Evolutionary conservation across 2,888 invertebrate genomes (phyloP), one percentile per base, ranked within the genome.

Genomic region (Hylaea fasciaria): DNA sequence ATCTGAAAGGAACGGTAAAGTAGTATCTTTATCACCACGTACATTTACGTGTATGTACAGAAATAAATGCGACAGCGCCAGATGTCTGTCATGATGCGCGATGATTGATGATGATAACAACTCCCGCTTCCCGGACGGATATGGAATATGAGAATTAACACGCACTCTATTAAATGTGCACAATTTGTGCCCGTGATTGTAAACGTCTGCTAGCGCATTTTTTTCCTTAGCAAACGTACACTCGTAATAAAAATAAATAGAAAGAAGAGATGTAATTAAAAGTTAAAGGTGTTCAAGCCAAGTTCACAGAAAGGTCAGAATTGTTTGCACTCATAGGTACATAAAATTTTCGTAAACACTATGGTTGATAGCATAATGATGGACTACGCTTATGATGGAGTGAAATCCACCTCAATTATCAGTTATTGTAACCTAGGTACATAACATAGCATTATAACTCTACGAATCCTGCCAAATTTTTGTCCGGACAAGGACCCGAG

Each of bases 71-170:
- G 80, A 73, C 71, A 72, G 70, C 76, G 75, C 74, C 79, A 78
- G 74, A 71, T 71, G 77, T 76, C 74, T 65, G 74, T 75, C 71
- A 71, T 77, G 82, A 80, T 80, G 80, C 66, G 69, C 57, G 60
- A 68, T 88, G 87, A 87, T 87, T 87, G 83, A 89, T 89, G 85
- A 85, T 85, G 80, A 86, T 86, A 83, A 81, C 81, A 70, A 71
- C 17, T 13, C 54, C 68, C 59, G 68, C 64, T 68, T 71, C 71
- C 65, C 68, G 45, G 62, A 52, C 72, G 71, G 74, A 81, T 77
- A 79, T 76, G 77, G 76, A 78, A 78, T 74, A 76, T 73, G 73
- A 67, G 58, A 67, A 69, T 70, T 65, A 64, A 64, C 57, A 61
- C 62, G 65, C 68, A 65, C 68, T 65, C 56, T 68, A 65, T 65